phyloP scores from a whole-genome alignment of 2,113 vertebrate species.

The Oreochromis niloticus region DNA sequence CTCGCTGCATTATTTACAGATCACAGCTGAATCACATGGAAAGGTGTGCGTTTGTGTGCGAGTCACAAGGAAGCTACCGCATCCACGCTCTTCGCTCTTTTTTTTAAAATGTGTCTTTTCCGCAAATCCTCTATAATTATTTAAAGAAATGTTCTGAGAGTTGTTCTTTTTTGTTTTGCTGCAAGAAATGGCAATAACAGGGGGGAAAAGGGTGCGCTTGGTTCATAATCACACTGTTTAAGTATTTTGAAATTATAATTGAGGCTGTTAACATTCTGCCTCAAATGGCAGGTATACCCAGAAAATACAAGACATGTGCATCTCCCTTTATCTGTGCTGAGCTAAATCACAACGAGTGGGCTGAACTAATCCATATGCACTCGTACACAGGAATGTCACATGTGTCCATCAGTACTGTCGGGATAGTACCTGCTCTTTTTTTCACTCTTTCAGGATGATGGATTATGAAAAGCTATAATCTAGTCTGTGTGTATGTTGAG shows the following conservation, averaged over 20 bases:
- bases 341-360: not conserved
- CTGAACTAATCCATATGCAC: not conserved
- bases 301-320: not conserved
- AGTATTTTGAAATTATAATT: not conserved
- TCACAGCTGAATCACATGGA: not conserved
- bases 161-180: not conserved
- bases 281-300: not conserved
- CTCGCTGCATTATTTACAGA: conserved; percentile 29
- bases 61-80: conserved; percentile 26
- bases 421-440: not conserved
- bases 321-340: not conserved
- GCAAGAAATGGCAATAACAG: not conserved
- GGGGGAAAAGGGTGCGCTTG: not conserved
- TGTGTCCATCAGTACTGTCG: not conserved
- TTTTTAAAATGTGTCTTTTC: not conserved
- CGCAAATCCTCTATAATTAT: not conserved
- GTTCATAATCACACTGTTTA: not conserved
- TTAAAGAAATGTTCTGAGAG: not conserved
- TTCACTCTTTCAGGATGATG: not conserved
- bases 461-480: not conserved
- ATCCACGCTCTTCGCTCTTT: not conserved
- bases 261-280: not conserved
- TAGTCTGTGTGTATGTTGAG: not conserved
- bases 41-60: not conserved
- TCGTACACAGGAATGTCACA: not conserved